These are phyloP conservation scores for Aphis craccivora DNA, from an alignment of 1,140 invertebrate genomes.

Conservation along the genomic window DNA sequence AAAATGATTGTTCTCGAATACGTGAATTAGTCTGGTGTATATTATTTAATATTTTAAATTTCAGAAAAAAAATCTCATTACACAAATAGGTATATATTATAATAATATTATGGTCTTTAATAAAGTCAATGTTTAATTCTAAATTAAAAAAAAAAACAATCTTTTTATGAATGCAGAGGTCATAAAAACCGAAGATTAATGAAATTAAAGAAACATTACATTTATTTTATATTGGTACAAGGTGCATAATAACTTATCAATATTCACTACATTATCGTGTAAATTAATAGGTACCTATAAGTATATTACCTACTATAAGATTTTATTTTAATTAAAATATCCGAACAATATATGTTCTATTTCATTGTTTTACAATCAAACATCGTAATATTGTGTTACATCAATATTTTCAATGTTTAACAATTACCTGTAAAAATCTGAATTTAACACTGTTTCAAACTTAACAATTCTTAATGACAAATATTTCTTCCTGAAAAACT, in stretches of 20 bases:
- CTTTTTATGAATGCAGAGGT: not conserved
- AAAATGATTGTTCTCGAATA: not conserved
- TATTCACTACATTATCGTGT: not conserved
- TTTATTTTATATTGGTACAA: too few species aligned
- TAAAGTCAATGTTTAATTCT: not conserved
- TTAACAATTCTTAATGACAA: too few species aligned
- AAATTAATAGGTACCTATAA: not conserved
- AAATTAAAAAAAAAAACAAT: not conserved
- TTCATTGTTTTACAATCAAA: not conserved
- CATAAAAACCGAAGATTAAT: too few species aligned
- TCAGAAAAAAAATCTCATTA: not conserved
- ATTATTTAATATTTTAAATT: not conserved
- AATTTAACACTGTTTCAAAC: too few species aligned
- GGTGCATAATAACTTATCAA: not conserved
- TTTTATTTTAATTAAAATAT: not conserved
- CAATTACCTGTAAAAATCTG: too few species aligned
- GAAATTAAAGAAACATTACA: too few species aligned
- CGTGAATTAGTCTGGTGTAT: not conserved
- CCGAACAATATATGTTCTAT: not conserved
- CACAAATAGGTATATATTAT: not conserved
- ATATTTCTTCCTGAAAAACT: too few species aligned
- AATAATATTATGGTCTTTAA: not conserved
- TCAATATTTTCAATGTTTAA: too few species aligned
- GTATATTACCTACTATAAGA: too few species aligned
- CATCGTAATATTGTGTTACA: not conserved